These are phyloP conservation scores for Hycleus cichorii DNA, from an alignment of 1,140 invertebrate species.

Conservation along the genomic window DNA sequence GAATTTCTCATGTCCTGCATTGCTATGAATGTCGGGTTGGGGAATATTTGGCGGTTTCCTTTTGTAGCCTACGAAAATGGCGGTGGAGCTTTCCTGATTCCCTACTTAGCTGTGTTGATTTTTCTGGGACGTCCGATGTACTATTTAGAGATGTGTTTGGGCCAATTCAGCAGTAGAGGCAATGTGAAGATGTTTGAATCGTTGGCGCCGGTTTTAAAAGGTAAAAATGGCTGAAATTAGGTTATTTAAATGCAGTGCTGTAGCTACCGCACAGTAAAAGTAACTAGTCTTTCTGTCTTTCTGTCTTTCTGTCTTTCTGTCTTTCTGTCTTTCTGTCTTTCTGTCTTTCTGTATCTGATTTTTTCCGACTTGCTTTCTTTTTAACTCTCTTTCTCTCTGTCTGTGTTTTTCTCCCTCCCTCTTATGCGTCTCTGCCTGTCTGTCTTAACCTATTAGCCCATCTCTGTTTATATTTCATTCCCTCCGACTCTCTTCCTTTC, in stretches of 20 bases:
- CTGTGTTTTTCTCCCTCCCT: no score
- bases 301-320: no score
- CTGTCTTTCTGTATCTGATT: no score
- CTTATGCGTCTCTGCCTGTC: no score
- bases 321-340: no score
- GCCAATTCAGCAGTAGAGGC: constrained; percentile 68
- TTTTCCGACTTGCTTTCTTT: no score
- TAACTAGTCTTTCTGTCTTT: neutral
- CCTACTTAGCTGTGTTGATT: constrained; percentile 76
- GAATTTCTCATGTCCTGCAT: constrained; percentile 88
- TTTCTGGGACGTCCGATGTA: constrained; percentile 84
- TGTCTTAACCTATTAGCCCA: no score
- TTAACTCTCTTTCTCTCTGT: no score
- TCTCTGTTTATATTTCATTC: no score
- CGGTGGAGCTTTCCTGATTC: constrained; percentile 77
- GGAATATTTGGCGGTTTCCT: constrained; percentile 84
- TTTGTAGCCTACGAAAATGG: constrained; percentile 79
- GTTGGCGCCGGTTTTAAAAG: constrained; percentile 55
- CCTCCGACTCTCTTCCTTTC: no score
- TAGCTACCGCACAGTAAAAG: neutral
- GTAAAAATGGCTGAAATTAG: constrained; percentile 35
- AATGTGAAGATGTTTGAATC: constrained; percentile 58
- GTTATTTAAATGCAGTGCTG: no score
- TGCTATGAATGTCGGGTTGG: constrained; percentile 82
- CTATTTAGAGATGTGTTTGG: constrained; percentile 79